phyloP scores from a whole-genome alignment of 2,797 vertebrate species.

The Ctenosaura bakeri region DNA sequence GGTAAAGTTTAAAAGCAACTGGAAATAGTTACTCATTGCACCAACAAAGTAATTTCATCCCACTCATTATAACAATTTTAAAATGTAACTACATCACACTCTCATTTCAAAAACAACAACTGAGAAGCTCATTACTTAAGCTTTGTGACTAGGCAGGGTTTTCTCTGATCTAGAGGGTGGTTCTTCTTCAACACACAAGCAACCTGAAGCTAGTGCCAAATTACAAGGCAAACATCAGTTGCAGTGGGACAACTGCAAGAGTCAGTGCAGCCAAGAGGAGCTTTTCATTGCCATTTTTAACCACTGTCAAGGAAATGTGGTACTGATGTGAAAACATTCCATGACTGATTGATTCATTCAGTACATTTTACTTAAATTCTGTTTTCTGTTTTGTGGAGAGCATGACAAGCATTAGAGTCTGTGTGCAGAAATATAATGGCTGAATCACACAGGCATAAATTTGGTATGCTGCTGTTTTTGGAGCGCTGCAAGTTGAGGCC shows the following conservation, averaged over 20 bases:
- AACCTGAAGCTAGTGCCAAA: not conserved
- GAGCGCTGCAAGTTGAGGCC: not conserved
- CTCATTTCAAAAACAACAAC: no score
- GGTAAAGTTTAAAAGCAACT: no score
- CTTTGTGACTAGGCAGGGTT: not conserved
- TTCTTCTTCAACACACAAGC: not conserved
- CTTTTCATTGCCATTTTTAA: not conserved
- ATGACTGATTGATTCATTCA: not conserved
- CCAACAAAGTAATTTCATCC: no score
- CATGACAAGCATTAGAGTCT: not conserved
- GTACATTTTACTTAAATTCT: slow-evolving; percentile 1
- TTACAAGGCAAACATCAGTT: not conserved
- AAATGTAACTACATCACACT: no score
- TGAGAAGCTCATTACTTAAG: no score
- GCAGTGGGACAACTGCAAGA: not conserved
- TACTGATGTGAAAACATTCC: not conserved
- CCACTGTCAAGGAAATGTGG: not conserved
- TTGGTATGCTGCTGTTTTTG: not conserved
- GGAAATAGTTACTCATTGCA: no score
- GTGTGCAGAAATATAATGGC: not conserved
- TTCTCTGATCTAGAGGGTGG: not conserved
- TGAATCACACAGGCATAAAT: not conserved
- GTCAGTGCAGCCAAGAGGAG: not conserved
- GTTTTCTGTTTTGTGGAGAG: not conserved
- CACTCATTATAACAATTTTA: no score